Percentiles rank a stretch among this genome's conserved stretches.
These are phyloP conservation scores for Galerucella pusilla DNA, from an alignment of 2,888 invertebrate species.

Conservation along the genomic window DNA sequence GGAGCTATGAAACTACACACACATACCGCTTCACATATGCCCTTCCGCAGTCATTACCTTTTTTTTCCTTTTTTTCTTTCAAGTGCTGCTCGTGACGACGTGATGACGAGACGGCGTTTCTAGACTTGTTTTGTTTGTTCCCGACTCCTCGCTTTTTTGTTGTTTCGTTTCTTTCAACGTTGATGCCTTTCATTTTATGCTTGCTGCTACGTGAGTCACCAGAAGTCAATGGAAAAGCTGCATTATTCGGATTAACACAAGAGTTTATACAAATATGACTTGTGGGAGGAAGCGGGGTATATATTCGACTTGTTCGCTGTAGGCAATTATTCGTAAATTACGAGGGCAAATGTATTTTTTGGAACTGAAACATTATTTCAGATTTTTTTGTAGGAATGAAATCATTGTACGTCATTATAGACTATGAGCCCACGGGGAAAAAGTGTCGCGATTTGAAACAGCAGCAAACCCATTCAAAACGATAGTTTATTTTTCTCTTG, in stretches of 20 bases:
- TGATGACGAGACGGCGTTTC: constrained; percentile 30
- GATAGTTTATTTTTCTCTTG: too few species aligned
- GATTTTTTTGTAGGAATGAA: too few species aligned
- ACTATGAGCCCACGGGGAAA: too few species aligned
- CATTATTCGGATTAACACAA: constrained; percentile 14
- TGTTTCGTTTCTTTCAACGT: constrained; percentile 4
- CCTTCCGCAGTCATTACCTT: constrained; percentile 43
- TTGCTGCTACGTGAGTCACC: constrained; percentile 12
- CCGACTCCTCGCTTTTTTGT: constrained; percentile 25
- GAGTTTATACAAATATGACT: too few species aligned
- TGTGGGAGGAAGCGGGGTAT: not conserved
- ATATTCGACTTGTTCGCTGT: not conserved
- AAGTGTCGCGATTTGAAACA: too few species aligned
- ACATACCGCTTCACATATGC: constrained; percentile 32
- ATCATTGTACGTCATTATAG: too few species aligned
- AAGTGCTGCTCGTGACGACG: constrained; percentile 25
- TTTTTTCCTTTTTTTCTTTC: constrained; percentile 41
- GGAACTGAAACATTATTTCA: too few species aligned
- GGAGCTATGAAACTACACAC: constrained; percentile 51
- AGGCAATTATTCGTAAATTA: not conserved
- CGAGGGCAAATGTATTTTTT: not conserved
- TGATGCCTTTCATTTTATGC: constrained; percentile 18
- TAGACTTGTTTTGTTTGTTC: constrained; percentile 33
- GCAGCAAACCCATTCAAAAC: too few species aligned
- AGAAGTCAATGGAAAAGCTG: constrained; percentile 18